These are phyloP conservation scores for Cheilosia soror DNA, from an alignment of 2,888 invertebrate species.

Conservation along the genomic window DNA sequence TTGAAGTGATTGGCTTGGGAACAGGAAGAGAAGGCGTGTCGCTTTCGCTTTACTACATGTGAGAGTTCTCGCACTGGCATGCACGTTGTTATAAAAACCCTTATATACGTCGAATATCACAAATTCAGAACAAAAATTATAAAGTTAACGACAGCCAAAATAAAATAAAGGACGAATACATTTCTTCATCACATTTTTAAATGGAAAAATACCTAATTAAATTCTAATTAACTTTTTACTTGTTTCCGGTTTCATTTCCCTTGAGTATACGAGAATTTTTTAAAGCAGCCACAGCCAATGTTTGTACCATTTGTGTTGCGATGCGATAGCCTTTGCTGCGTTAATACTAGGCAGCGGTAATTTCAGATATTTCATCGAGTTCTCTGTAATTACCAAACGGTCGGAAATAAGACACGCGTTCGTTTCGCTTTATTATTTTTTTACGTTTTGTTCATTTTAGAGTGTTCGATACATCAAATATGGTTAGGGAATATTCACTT, in stretches of 20 bases:
- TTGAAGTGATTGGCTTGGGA: no score
- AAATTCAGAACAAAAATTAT: not conserved
- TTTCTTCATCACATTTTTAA: constrained; percentile 10
- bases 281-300: not conserved
- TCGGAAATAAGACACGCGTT: constrained; percentile 6
- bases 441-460: not conserved
- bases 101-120: not conserved
- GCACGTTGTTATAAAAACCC: no score
- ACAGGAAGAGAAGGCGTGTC: no score
- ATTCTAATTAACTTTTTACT: constrained; percentile 20
- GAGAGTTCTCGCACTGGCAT: no score
- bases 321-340: constrained; percentile 6
- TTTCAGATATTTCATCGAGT: not conserved
- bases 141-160: constrained; percentile 1
- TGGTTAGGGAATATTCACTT: no score
- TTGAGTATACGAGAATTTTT: not conserved
- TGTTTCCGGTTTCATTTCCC: constrained; percentile 16
- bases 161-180: not conserved
- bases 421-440: constrained; percentile 9
- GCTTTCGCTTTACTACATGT: no score
- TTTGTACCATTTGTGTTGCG: constrained; percentile 19
- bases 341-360: constrained; percentile 8
- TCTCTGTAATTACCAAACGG: constrained; percentile 12
- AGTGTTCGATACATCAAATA: not conserved
- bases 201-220: constrained; percentile 4